Percentiles rank a stretch among this genome's conserved stretches.
Conservation (phyloP, 1,140 invertebrate species). For the Drosophila bocqueti region DNA sequence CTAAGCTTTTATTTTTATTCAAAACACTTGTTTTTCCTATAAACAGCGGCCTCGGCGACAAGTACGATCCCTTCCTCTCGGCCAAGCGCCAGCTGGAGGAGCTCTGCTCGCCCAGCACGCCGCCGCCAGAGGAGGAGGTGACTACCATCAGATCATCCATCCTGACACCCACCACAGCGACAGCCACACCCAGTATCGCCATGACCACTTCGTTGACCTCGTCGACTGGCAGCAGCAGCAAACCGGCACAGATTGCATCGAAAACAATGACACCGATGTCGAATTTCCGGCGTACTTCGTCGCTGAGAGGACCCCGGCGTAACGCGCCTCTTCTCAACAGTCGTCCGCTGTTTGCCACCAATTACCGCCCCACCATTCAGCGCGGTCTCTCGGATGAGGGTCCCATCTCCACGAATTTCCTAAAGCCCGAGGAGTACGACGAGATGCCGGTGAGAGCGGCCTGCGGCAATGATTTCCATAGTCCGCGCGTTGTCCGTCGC, state of each 20-base stretch:
- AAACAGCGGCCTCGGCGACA: conserved; percentile 83
- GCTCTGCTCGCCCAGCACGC: conserved; percentile 86
- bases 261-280: conserved; percentile 46
- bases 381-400: conserved; percentile 84
- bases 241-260: conserved; percentile 7
- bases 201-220: conserved; percentile 61
- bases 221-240: conserved; percentile 26
- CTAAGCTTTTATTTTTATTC: background rate
- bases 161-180: conserved; percentile 26
- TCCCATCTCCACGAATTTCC: conserved; percentile 82
- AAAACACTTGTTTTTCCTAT: conserved; percentile 6
- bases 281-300: conserved; percentile 81
- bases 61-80: conserved; percentile 89
- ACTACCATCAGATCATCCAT: conserved; percentile 13
- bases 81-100: conserved; percentile 90
- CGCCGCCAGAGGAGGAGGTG: conserved; percentile 52
- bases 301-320: conserved; percentile 73
- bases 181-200: conserved; percentile 38
- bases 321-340: conserved; percentile 62
- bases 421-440: conserved; percentile 84
- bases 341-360: conserved; percentile 77
- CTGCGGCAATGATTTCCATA: conserved; percentile 81
- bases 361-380: conserved; percentile 81
- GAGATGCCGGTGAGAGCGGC: conserved; percentile 84
- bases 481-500: conserved; percentile 73